Evolutionary conservation across 2,797 vertebrate species (phyloP), one percentile per base, ranked within the genome.

Genomic region (Pangasius djambal): DNA sequence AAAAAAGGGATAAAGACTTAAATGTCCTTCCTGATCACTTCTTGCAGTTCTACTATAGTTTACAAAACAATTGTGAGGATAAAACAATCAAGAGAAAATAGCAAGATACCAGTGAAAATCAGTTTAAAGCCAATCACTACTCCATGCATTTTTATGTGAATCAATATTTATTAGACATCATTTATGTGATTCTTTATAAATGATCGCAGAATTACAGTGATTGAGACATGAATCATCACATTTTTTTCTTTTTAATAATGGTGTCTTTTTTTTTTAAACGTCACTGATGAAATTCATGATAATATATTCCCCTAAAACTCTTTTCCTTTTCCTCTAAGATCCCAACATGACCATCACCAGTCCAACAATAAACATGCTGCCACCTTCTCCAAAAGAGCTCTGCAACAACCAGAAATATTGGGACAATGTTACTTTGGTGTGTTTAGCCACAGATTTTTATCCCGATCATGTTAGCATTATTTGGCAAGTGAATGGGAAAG

Each of bases 381-480:
- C 72, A 44, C 92, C 92, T 5, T 91, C 93, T 78, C 82, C 77
- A 28, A 55, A 83, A 31, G 91, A 94, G 83, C 83, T 89, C n/a
- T 92, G 90, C 44, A 31, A 20, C 0, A 15, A 22, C n/a, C 69
- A 34, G 9, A 5, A 4, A 57, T 0, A 48, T 6, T 4, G 70
- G 12, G 8, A 31, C 22, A 44, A 2, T 4, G 88, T 86, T 22
- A 92, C 92, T 6, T 85, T 94, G 82, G 90, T 94, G 75, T 94
- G 93, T 88, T 52, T 92, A 78, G 90, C 84, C 12, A 89, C 75
- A 0, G 78, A 61, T 25, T 94, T 94, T 87, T 93, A 93, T 81
- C 93, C 93, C 0, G 92, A 94, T 83, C 92, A 93, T 86, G 67
- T 93, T 65, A 79, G 1, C 18, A 75, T 94, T 44, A 31, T 13